Percentiles rank a stretch among this genome's conserved stretches.
These are phyloP conservation scores for Camelus dromedarius DNA, from an alignment of 2,113 vertebrate species.

Conservation along the genomic window DNA sequence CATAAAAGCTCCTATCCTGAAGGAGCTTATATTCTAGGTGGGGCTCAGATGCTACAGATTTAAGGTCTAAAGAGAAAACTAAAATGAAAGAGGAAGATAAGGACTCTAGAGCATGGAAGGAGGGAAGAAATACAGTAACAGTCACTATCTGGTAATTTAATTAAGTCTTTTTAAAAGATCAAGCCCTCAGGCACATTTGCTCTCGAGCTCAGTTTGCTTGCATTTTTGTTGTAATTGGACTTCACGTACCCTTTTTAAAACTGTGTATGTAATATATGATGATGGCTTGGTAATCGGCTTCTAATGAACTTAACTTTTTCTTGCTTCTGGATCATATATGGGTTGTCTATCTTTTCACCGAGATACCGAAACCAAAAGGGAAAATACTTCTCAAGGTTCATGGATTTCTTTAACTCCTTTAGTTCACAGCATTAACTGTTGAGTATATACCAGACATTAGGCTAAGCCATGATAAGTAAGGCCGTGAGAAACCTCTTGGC, in stretches of 20 bases:
- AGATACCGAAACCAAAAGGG: neutral
- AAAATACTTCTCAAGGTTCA: conserved; percentile 22
- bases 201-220: conserved; percentile 2
- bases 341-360: neutral
- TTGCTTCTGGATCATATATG: neutral
- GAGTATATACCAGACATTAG: neutral
- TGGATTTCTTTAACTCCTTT: neutral
- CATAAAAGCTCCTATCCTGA: neutral
- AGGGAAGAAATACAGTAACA: neutral
- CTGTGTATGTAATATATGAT: neutral
- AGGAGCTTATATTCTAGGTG: neutral
- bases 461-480: neutral
- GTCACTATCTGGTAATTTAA: neutral
- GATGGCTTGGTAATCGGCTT: neutral
- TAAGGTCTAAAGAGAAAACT: neutral
- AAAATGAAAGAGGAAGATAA: neutral
- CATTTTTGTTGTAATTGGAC: neutral
- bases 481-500: neutral
- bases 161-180: conserved; percentile 20
- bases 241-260: neutral
- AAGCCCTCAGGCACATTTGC: neutral
- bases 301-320: conserved; percentile 14
- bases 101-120: neutral
- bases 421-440: neutral
- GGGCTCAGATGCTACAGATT: neutral